Percentiles rank a stretch among this genome's conserved stretches.
Evolutionary conservation across 2,113 vertebrate genomes (phyloP).

Genomic region (Chinchilla lanigera): DNA sequence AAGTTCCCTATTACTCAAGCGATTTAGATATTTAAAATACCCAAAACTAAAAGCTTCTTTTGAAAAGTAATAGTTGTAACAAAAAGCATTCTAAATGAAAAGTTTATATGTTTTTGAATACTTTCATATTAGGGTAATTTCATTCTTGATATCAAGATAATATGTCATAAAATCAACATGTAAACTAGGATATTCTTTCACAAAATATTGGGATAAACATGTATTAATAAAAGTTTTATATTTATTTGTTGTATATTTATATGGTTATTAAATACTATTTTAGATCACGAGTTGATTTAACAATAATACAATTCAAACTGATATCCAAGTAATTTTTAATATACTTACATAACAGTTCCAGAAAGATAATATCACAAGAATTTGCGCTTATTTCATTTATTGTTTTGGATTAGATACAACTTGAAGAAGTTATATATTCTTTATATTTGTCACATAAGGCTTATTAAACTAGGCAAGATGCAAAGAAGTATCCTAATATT

Average conservation of each 20-base stretch:
- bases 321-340: constrained; percentile 40
- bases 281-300: neutral
- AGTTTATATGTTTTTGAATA: neutral
- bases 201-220: neutral
- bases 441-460: constrained; percentile 31
- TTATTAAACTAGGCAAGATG: constrained; percentile 50
- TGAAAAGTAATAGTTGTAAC: neutral
- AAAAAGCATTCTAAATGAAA: neutral
- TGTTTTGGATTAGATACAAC: neutral
- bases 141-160: constrained; percentile 8
- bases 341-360: neutral
- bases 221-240: neutral
- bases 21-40: neutral
- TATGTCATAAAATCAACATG: neutral
- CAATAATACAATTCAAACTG: constrained; percentile 52
- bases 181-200: neutral
- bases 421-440: constrained; percentile 64
- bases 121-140: neutral
- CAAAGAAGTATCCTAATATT: constrained; percentile 4
- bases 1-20: neutral
- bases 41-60: neutral
- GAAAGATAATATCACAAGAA: constrained; percentile 45
- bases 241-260: neutral
- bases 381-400: constrained; percentile 52
- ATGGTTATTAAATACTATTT: neutral